These are phyloP conservation scores for Drosophila gunungcola DNA, from an alignment of 1,140 invertebrate species.

Conservation along the genomic window DNA sequence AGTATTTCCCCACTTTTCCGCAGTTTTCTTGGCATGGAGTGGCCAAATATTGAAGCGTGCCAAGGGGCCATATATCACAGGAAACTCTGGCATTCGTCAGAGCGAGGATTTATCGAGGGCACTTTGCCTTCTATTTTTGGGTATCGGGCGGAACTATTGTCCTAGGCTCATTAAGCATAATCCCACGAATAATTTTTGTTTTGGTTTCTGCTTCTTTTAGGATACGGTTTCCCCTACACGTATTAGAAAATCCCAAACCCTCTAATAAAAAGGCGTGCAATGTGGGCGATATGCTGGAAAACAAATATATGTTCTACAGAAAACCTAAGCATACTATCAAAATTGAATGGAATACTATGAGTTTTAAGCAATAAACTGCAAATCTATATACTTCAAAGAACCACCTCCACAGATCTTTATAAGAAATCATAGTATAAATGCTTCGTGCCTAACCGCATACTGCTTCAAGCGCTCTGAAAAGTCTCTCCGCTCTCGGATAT, in stretches of 20 bases:
- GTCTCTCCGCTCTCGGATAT: neutral
- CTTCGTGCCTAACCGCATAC: slow-evolving; percentile 65
- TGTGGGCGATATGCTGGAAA: slow-evolving; percentile 54
- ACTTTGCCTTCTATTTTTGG: slow-evolving; percentile 4
- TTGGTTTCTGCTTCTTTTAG: slow-evolving; percentile 68
- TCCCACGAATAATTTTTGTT: slow-evolving; percentile 39
- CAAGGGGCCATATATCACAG: slow-evolving; percentile 63
- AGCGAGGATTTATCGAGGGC: slow-evolving; percentile 43
- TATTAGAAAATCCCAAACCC: slow-evolving; percentile 53
- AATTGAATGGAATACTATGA: slow-evolving; percentile 26
- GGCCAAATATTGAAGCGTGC: slow-evolving; percentile 60
- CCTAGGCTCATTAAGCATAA: slow-evolving; percentile 25
- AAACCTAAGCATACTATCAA: slow-evolving; percentile 18
- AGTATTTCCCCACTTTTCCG: neutral
- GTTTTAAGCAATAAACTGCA: slow-evolving; percentile 41
- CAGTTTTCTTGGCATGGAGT: neutral
- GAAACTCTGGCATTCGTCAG: slow-evolving; percentile 55
- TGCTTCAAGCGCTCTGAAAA: slow-evolving; percentile 33
- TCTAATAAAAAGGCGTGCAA: slow-evolving; percentile 50
- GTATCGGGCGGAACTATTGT: slow-evolving; percentile 34
- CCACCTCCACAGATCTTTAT: slow-evolving; percentile 17
- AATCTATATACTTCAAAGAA: slow-evolving; percentile 7
- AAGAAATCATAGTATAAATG: slow-evolving; percentile 40
- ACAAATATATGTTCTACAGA: slow-evolving; percentile 9
- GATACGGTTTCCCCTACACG: slow-evolving; percentile 75